Percentiles rank a stretch among this genome's conserved stretches.
phyloP scores from a whole-genome alignment of 2,888 invertebrate genomes.

The Exocentrus adspersus region DNA sequence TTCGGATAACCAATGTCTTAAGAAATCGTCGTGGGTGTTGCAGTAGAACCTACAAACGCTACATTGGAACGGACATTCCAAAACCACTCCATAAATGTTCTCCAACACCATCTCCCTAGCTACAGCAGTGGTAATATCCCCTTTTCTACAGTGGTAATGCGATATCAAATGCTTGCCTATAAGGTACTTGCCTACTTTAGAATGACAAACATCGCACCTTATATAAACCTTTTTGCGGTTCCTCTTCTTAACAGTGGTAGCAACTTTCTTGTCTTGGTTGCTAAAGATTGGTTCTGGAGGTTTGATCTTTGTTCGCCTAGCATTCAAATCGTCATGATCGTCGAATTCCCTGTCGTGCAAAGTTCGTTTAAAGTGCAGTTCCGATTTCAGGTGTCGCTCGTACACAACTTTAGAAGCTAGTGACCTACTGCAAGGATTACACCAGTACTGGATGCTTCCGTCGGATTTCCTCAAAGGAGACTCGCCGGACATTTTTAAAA shows the following conservation, averaged over 20 bases:
- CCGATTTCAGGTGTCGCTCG: conserved; percentile 80
- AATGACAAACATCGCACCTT: conserved; percentile 78
- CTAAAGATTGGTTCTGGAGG: conserved; percentile 38
- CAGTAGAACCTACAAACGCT: conserved; percentile 86
- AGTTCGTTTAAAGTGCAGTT: conserved; percentile 75
- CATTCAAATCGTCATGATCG: conserved; percentile 48
- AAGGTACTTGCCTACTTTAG: conserved; percentile 73
- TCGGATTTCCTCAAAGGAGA: conserved; percentile 59
- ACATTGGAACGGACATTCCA: conserved; percentile 88
- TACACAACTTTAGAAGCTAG: conserved; percentile 79
- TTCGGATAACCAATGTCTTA: conserved; percentile 82
- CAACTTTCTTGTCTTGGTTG: conserved; percentile 36
- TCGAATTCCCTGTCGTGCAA: conserved; percentile 77
- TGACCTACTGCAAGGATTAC: conserved; percentile 81
- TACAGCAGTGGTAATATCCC: conserved; percentile 68
- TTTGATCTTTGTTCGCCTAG: conserved; percentile 48
- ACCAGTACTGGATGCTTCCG: conserved; percentile 76
- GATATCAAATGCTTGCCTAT: conserved; percentile 89
- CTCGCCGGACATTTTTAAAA: conserved; percentile 44
- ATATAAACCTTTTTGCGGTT: conserved; percentile 70
- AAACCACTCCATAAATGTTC: conserved; percentile 81
- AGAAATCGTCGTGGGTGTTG: conserved; percentile 76
- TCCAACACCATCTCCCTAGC: conserved; percentile 75
- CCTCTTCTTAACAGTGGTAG: conserved; percentile 57
- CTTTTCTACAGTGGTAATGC: conserved; percentile 83